These are phyloP conservation scores for Drosophila insularis DNA, from an alignment of 1,140 invertebrate genomes.

Conservation along the genomic window DNA sequence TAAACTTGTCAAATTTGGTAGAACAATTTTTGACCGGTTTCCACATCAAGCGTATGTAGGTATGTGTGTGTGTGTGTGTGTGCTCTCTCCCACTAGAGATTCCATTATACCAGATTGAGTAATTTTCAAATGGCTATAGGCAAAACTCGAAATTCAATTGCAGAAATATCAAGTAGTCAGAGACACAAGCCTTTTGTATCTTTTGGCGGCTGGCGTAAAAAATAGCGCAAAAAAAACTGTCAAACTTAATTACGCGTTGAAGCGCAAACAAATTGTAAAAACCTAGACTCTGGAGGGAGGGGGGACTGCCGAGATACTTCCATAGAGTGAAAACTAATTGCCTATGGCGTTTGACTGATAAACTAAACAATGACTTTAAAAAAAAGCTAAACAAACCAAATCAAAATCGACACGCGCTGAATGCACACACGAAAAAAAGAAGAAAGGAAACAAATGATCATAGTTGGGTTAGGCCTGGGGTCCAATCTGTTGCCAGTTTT, in stretches of 20 bases:
- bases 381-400: constrained; percentile 30
- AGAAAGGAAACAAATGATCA: constrained; percentile 8
- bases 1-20: constrained; percentile 70
- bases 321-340: constrained; percentile 50
- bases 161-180: constrained; percentile 18
- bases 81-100: constrained; percentile 29
- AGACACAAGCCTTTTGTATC: constrained; percentile 32
- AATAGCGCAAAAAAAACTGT: constrained; percentile 68
- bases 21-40: constrained; percentile 77
- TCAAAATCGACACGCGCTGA: constrained; percentile 51
- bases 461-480: constrained; percentile 2
- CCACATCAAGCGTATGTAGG: constrained; percentile 16
- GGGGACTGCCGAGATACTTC: constrained; percentile 35
- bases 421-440: constrained; percentile 47
- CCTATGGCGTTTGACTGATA: constrained; percentile 33
- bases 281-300: no score
- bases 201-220: constrained; percentile 54
- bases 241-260: constrained; percentile 77
- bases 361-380: constrained; percentile 43
- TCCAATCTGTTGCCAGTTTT: constrained; percentile 14
- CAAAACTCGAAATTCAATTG: constrained; percentile 30
- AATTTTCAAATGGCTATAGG: constrained; percentile 44
- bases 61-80: not conserved
- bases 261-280: constrained; percentile 68
- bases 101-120: constrained; percentile 53